Percentiles rank a stretch among this genome's conserved stretches.
These are phyloP conservation scores for Dicranocentrus wangi DNA, from an alignment of 2,888 invertebrate species.

Conservation along the genomic window DNA sequence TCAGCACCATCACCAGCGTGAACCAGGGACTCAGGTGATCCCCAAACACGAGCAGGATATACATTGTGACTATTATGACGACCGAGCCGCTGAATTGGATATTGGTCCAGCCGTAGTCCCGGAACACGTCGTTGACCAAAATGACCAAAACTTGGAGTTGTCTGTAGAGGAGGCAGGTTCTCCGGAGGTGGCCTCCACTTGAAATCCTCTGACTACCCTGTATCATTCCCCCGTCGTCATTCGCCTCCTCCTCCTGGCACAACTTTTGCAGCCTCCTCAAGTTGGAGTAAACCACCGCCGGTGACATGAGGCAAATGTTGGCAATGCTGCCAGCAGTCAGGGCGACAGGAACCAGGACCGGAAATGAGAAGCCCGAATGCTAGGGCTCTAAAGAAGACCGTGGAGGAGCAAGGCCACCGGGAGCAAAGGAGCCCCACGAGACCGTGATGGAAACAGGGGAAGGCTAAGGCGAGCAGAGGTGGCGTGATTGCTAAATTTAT, in stretches of 20 bases:
- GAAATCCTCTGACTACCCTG: not conserved
- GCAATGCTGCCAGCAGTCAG: not conserved
- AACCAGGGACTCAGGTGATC: not conserved
- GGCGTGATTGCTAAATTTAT: not conserved
- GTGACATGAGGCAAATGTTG: not conserved
- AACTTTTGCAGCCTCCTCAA: not conserved
- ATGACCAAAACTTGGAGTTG: slow-evolving; percentile 15
- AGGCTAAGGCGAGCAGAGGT: not conserved
- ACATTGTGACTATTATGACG: slow-evolving; percentile 1
- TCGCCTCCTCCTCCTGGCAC: not conserved
- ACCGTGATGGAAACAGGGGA: not conserved
- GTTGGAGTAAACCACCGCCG: not conserved
- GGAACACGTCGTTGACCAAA: slow-evolving; percentile 14
- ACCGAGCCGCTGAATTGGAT: slow-evolving; percentile 17
- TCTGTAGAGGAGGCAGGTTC: not conserved
- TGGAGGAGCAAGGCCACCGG: not conserved
- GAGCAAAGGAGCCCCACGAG: not conserved
- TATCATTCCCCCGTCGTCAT: not conserved
- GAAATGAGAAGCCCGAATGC: not conserved
- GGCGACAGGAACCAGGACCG: not conserved
- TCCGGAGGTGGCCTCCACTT: not conserved
- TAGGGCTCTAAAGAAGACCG: not conserved
- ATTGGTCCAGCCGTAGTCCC: slow-evolving; percentile 14
- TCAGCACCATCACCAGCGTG: not conserved
- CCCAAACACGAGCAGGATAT: not conserved